Evolutionary conservation across 2,888 invertebrate genomes (phyloP).

Genomic region (Drosophila fungiperda): DNA sequence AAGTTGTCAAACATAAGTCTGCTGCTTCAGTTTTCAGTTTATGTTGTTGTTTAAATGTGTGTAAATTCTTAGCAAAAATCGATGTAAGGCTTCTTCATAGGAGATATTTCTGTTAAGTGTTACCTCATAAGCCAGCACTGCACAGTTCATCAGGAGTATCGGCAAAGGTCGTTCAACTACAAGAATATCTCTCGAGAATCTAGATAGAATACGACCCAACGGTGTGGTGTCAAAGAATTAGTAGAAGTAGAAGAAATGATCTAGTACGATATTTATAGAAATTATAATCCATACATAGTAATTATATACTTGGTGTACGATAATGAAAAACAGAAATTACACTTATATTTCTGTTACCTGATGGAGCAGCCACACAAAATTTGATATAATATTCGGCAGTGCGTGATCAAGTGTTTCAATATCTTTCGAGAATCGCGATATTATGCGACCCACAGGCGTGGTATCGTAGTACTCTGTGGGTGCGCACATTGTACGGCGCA

Average conservation of each 20-base stretch:
- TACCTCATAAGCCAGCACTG: constrained; percentile 60
- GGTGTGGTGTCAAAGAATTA: constrained; percentile 88
- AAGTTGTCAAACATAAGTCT: background rate
- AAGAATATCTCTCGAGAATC: constrained; percentile 86
- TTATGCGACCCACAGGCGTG: constrained; percentile 88
- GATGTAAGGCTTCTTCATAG: too few relatives aligned
- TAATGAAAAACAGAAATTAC: background rate
- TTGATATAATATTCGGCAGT: constrained; percentile 86
- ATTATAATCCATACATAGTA: background rate
- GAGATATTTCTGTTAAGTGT: constrained; percentile 5
- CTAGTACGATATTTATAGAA: constrained; percentile 17
- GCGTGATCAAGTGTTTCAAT: constrained; percentile 84
- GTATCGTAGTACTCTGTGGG: constrained; percentile 88
- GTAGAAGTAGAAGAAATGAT: background rate
- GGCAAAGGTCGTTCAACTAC: constrained; percentile 83
- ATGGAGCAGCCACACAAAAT: constrained; percentile 86
- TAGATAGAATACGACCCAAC: constrained; percentile 87
- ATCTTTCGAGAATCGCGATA: constrained; percentile 87
- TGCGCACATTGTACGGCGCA: constrained; percentile 86
- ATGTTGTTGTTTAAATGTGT: background rate
- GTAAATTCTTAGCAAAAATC: too few relatives aligned
- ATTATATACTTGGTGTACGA: background rate
- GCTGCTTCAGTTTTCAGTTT: background rate
- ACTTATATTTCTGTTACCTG: constrained; percentile 85
- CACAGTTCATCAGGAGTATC: constrained; percentile 86